These are phyloP conservation scores for Bombus confusus DNA, from an alignment of 1,140 invertebrate species.

Conservation along the genomic window DNA sequence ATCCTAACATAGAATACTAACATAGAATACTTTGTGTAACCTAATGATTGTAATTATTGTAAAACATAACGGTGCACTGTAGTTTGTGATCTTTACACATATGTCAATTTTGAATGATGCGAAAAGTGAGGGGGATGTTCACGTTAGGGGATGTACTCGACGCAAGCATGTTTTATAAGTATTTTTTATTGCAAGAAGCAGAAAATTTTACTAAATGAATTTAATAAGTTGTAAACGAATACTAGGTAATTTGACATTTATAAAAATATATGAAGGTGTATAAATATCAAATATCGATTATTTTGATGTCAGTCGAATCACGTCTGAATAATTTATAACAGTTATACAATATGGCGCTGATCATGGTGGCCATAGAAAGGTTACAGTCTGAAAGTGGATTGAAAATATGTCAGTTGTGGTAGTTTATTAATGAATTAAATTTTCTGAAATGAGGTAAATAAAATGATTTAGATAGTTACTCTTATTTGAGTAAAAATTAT, in stretches of 20 bases:
- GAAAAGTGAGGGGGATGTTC: not conserved
- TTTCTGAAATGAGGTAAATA: constrained; percentile 14
- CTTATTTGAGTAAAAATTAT: not conserved
- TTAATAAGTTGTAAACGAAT: not conserved
- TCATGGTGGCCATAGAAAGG: constrained; percentile 2
- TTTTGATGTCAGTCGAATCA: not conserved
- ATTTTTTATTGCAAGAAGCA: not conserved
- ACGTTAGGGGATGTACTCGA: not conserved
- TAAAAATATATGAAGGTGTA: not conserved
- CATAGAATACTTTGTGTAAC: not conserved
- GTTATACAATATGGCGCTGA: constrained; percentile 17
- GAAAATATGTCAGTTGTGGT: not conserved
- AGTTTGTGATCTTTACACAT: not conserved
- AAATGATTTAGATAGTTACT: not conserved
- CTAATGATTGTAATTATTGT: not conserved
- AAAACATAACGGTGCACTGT: not conserved
- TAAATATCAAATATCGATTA: constrained; percentile 8
- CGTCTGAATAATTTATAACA: not conserved
- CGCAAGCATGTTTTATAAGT: not conserved
- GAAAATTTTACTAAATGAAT: too few relatives aligned
- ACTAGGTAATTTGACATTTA: not conserved
- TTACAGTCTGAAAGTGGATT: too few relatives aligned
- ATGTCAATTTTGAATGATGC: not conserved
- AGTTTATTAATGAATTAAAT: constrained; percentile 2
- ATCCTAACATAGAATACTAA: too few relatives aligned